Evolutionary conservation across 2,113 vertebrate species (phyloP), one percentile per base, ranked within the genome.

Genomic region (Gymnocephalus cernua): DNA sequence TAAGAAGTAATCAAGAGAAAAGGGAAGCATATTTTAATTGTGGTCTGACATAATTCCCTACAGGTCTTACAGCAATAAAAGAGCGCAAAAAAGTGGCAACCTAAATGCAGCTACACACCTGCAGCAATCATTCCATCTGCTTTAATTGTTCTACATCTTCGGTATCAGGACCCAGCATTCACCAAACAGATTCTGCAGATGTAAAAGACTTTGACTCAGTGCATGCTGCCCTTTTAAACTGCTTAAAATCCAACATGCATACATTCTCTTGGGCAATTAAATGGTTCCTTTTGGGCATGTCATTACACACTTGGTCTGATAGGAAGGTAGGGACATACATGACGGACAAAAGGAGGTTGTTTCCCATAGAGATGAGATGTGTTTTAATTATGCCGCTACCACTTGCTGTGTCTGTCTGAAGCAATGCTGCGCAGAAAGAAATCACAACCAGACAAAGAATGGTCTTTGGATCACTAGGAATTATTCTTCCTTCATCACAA

Each of bases 361-460:
- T 70, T 47, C 50, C 35, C 29, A 56, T 51, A 70, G 45, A 66
- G 72, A 76, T 88, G 65, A 66, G 59, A 74, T 19, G 14, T 41
- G 21, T 83, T 65, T 85, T 83, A 82, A 85, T 88, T 87, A 74
- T 77, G 51, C 58, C 58, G 6, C 47, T 81, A 67, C 75, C 59
- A 12, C 32, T 68, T 69, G 73, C 12, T 70, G 21, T 56, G 21
- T 27, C 58, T 3, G 47, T 70, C 68, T n/a, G 9, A 66, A n/a
- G 64, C 64, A 27, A 54, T 13, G 11, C n/a, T 53, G 51, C 15
- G 23, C 56, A 56, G 62, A 64, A 21, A 15, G 16, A 80, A 51
- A 61, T 70, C 23, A 44, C 67, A 25, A 11, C 2, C 38, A 70
- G 18, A 61, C 23, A 48, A n/a, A 74, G 29, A 38, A 6, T 32